A percentile compares a stretch with the other conserved stretches of the same genome.
Evolutionary conservation across 2,113 vertebrate genomes (phyloP).

Genomic region (Poecilia latipinna): DNA sequence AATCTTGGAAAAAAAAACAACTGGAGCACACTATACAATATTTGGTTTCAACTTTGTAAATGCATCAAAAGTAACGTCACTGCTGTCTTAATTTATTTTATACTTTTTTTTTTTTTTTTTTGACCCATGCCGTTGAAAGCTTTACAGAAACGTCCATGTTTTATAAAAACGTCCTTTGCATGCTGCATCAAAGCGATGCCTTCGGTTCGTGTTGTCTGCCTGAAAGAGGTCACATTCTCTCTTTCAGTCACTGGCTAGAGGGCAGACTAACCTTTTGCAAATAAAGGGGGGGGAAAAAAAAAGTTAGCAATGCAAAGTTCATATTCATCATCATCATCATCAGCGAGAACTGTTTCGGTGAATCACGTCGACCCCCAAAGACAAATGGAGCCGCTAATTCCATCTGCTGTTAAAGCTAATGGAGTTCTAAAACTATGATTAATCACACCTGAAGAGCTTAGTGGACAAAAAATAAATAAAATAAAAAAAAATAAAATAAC

Average conservation of each 20-base stretch:
- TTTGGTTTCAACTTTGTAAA: background rate
- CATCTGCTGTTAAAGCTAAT: constrained; percentile 24
- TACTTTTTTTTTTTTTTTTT: background rate
- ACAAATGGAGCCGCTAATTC: constrained; percentile 13
- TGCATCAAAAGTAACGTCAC: background rate
- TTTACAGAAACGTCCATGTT: background rate
- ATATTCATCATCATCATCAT: constrained; percentile 9
- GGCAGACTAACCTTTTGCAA: background rate
- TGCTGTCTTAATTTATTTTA: background rate
- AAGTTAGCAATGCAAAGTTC: background rate
- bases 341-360: background rate
- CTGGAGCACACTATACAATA: background rate
- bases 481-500: background rate
- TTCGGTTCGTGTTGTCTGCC: background rate
- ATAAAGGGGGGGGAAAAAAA: background rate
- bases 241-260: background rate
- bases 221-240: constrained; percentile 6
- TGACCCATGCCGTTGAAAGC: background rate
- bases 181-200: too few relatives aligned
- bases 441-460: background rate
- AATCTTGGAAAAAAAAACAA: background rate
- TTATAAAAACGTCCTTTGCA: background rate
- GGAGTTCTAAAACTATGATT: constrained; percentile 17
- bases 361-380: constrained; percentile 26
- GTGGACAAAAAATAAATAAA: background rate